Percentiles rank a stretch among this genome's conserved stretches.
These are phyloP conservation scores for Strix aluco DNA, from an alignment of 2,113 vertebrate genomes.

Conservation along the genomic window DNA sequence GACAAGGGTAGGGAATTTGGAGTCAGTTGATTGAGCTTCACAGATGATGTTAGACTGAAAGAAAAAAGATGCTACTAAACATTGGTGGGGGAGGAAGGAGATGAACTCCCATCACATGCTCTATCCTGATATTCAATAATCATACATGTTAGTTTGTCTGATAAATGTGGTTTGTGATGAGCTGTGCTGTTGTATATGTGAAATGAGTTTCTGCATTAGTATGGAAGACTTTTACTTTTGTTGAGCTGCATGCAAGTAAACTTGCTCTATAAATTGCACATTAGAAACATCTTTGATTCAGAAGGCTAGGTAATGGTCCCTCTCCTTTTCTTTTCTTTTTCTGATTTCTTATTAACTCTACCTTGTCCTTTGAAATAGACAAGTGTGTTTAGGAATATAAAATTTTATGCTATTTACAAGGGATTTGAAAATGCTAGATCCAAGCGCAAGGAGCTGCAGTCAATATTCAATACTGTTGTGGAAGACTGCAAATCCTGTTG, in stretches of 20 bases:
- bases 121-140: not conserved
- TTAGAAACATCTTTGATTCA: not conserved
- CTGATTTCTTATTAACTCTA: not conserved
- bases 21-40: not conserved
- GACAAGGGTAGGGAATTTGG: not conserved
- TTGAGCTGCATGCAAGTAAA: not conserved
- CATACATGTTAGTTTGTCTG: not conserved
- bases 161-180: not conserved
- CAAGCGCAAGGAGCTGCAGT: not conserved
- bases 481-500: not conserved
- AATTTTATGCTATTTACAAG: not conserved
- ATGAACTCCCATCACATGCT: not conserved
- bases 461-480: not conserved
- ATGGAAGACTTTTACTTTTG: not conserved
- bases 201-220: not conserved
- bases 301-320: not conserved
- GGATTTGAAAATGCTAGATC: not conserved
- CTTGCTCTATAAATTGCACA: not conserved
- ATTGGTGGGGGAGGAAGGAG: rapidly evolving
- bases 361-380: not conserved
- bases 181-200: not conserved
- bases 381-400: not conserved
- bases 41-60: not conserved
- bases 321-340: not conserved
- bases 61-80: not conserved